phyloP scores from a whole-genome alignment of 2,797 vertebrate species.

The Gallinago nigripennis region DNA sequence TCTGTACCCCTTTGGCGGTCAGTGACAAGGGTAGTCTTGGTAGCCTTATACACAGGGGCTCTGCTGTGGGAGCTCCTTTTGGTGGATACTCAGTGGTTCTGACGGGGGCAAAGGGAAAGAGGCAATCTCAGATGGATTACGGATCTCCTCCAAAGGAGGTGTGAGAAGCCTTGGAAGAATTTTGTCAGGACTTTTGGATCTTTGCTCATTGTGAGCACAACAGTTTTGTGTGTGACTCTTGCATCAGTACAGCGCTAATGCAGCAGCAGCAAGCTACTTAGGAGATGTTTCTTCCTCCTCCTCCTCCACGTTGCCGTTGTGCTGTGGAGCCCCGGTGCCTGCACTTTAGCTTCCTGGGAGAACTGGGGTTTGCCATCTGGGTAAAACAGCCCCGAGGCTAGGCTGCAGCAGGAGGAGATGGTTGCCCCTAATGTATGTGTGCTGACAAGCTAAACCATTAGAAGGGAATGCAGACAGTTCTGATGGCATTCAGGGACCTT shows the following conservation, averaged over 20 bases:
- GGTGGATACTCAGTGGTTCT: background rate
- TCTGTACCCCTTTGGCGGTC: background rate
- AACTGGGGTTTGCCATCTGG: background rate
- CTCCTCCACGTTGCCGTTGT: background rate
- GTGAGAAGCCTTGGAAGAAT: background rate
- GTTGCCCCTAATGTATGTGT: background rate
- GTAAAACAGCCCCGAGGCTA: background rate
- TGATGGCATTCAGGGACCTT: background rate
- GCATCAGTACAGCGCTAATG: background rate
- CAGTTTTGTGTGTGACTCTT: fast-evolving
- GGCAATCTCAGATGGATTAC: background rate
- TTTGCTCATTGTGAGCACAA: background rate
- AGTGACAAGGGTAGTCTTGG: background rate
- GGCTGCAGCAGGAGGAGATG: background rate
- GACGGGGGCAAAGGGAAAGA: fast-evolving
- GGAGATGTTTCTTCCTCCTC: background rate
- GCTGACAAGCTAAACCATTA: background rate
- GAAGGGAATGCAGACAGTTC: background rate
- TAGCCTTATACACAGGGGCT: background rate
- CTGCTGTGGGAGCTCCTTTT: background rate
- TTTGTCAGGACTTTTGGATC: background rate
- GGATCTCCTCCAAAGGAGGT: background rate
- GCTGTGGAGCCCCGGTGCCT: background rate
- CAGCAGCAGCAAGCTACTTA: background rate
- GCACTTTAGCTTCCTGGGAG: background rate